Evolutionary conservation across 2,888 invertebrate genomes (phyloP).

Genomic region (Leucoptera coffeella): DNA sequence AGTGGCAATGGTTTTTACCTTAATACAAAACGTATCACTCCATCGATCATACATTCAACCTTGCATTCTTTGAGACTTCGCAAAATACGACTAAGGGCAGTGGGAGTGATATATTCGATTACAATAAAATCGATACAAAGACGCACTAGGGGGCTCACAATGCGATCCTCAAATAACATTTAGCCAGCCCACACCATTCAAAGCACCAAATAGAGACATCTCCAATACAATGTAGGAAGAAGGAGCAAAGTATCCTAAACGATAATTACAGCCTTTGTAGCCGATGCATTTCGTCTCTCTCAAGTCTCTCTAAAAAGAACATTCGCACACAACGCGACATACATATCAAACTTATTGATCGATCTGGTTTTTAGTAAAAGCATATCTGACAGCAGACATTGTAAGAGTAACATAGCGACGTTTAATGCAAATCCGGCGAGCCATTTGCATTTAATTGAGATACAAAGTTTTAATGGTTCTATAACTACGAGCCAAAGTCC

Average conservation of each 20-base stretch:
- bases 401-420: too few species aligned
- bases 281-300: constrained; percentile 21
- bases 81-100: constrained; percentile 34
- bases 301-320: too few species aligned
- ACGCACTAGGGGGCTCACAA: constrained; percentile 42
- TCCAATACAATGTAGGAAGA: constrained; percentile 26
- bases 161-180: constrained; percentile 49
- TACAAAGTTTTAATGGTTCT: too few species aligned
- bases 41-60: constrained; percentile 8
- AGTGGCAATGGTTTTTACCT: too few species aligned
- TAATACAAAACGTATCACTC: too few species aligned
- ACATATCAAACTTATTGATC: too few species aligned
- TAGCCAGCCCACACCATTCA: constrained; percentile 50
- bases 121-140: constrained; percentile 24
- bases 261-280: constrained; percentile 47
- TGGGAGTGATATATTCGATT: constrained; percentile 42
- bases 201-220: constrained; percentile 51
- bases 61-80: constrained; percentile 26
- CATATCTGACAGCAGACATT: too few species aligned
- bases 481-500: too few species aligned
- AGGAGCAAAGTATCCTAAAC: constrained; percentile 33
- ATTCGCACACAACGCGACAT: too few species aligned
- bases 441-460: too few species aligned
- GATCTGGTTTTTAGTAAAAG: too few species aligned
- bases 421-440: too few species aligned